Evolutionary conservation across 2,888 invertebrate species (phyloP), one percentile per base, ranked within the genome.

Genomic region (Apamea epomidion): DNA sequence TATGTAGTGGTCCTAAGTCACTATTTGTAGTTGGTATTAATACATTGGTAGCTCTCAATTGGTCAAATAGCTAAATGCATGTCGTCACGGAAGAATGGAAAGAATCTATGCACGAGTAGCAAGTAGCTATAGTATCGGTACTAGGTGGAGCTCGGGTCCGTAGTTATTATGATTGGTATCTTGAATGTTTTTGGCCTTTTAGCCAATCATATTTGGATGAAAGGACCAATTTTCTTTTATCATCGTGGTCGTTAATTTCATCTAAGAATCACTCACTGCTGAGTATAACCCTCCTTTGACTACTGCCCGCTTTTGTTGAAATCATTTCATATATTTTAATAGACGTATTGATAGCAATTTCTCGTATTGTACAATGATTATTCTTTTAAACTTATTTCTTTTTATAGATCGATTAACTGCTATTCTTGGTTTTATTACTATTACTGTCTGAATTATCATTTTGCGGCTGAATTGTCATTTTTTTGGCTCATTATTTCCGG

Each of bases 21-120:
- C 18, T 60, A 45, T 6, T 62, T 21, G 14, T 21, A 3, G 21
- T 48, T 60, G 21, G 0, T 64, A 21, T 18, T 48, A 14, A 37
- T 48, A 48, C 14, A 16, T 48, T n/a, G 51, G 12, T 42, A 45
- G 6, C 21, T 54, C 29, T 76, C 32, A 73, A 78, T 68, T 65
- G 48, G n/a, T 32, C n/a, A 68, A 73, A 82, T 72, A 54, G 68
- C 25, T 73, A 58, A 68, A 51, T 64, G n/a, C 25, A 42, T 45
- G 8, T 82, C 51, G 51, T 81, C 75, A 76, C 68, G 51, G 64
- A 54, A 83, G 37, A 72, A 51, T 68, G 25, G 1, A 60, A 62
- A 45, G 48, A 68, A 37, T 74, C 21, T 71, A 67, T 60, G 18
- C 29, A n/a, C 7, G 45, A 45, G n/a, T 21, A 29, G 0, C 4